phyloP scores from a whole-genome alignment of 2,797 vertebrate genomes.

The Cygnus olor region DNA sequence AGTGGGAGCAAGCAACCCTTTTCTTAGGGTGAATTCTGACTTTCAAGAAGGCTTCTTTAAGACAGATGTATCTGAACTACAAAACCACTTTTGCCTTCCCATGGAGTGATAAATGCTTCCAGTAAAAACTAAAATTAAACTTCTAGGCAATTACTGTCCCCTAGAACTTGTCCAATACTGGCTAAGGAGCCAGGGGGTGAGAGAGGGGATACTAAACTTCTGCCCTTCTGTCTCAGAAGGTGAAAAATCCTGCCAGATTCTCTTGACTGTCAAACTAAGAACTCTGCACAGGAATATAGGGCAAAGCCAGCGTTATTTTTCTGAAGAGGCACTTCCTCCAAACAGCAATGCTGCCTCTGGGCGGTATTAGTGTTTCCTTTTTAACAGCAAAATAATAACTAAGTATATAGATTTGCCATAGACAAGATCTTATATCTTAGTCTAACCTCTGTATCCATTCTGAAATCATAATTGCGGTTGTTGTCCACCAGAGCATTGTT shows the following conservation, averaged over 20 bases:
- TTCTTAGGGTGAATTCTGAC: neutral
- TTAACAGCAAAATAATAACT: neutral
- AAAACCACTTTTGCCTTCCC: neutral
- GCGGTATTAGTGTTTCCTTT: neutral
- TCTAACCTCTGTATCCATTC: neutral
- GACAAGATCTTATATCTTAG: neutral
- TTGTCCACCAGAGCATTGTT: neutral
- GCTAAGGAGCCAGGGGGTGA: neutral
- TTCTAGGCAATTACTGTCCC: neutral
- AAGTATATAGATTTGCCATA: neutral
- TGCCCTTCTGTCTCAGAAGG: neutral
- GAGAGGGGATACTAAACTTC: neutral
- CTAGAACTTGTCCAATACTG: neutral
- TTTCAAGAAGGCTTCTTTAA: neutral
- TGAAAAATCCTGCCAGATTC: neutral
- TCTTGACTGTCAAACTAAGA: neutral
- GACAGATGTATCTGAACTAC: neutral
- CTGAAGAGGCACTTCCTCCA: neutral
- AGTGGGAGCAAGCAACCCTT: neutral
- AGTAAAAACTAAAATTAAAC: neutral
- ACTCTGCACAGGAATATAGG: neutral
- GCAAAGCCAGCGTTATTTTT: neutral
- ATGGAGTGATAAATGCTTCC: neutral
- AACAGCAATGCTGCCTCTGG: neutral
- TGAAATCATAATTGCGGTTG: neutral